Evolutionary conservation across 2,888 invertebrate genomes (phyloP).

Genomic region (Ophonus ardosiacus): DNA sequence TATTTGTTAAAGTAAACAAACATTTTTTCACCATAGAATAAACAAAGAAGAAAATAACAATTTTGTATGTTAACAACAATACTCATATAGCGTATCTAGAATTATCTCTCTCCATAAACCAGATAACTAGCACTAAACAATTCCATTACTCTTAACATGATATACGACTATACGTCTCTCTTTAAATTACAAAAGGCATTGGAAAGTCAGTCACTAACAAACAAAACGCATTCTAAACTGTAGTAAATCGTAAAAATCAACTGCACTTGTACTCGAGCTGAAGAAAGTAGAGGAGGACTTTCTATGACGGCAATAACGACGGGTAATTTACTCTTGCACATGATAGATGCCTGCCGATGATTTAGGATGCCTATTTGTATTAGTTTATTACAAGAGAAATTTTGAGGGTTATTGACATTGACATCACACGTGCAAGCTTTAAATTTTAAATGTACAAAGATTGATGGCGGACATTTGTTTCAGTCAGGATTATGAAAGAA

Average conservation of each 20-base stretch:
- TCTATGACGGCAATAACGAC: slow-evolving; percentile 5
- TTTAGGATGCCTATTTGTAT: slow-evolving; percentile 41
- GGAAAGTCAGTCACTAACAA: slow-evolving; percentile 33
- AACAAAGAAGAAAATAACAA: background rate
- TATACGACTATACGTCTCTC: slow-evolving; percentile 13
- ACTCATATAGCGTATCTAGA: background rate
- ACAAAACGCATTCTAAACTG: slow-evolving; percentile 47
- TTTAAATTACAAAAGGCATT: slow-evolving; percentile 41
- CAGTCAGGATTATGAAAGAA: background rate
- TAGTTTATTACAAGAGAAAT: slow-evolving; percentile 45
- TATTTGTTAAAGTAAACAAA: no score
- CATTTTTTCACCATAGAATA: background rate
- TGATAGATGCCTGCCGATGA: background rate
- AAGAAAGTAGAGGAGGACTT: slow-evolving; percentile 20
- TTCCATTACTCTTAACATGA: slow-evolving; percentile 17
- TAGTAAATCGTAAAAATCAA: slow-evolving; percentile 40
- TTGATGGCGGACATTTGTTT: slow-evolving; percentile 15
- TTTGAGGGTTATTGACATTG: slow-evolving; percentile 34
- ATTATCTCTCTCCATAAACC: slow-evolving; percentile 4
- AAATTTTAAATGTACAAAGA: background rate
- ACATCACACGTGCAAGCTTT: slow-evolving; percentile 4
- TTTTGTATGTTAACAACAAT: background rate
- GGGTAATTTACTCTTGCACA: slow-evolving; percentile 32
- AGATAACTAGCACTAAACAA: slow-evolving; percentile 36
- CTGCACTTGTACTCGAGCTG: slow-evolving; percentile 9